These are phyloP conservation scores for Cyanoderma ruficeps DNA, from an alignment of 2,113 vertebrate genomes.

Conservation along the genomic window DNA sequence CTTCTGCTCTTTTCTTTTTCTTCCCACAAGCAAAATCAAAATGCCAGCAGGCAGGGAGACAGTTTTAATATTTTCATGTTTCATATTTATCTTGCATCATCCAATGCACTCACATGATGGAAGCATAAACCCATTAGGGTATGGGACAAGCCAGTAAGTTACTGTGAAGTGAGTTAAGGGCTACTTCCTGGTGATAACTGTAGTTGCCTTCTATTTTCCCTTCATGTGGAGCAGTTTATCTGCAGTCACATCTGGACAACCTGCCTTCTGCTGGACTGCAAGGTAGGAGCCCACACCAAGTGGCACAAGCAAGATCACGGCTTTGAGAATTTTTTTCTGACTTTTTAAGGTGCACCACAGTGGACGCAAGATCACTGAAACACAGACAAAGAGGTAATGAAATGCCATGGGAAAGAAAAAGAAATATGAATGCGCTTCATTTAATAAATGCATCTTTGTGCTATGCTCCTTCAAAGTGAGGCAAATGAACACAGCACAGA, in stretches of 20 bases:
- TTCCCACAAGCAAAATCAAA: conserved; percentile 6
- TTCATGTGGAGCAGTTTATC: background rate
- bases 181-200: background rate
- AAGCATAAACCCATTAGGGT: background rate
- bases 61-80: background rate
- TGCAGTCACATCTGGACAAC: background rate
- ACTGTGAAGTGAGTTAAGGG: background rate
- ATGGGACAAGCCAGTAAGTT: background rate
- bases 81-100: background rate
- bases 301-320: background rate
- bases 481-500: background rate
- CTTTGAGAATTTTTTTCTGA: background rate
- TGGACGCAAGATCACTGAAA: background rate
- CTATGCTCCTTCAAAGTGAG: background rate
- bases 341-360: background rate
- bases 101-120: background rate
- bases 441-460: background rate
- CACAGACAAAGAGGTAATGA: background rate
- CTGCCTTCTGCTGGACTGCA: background rate
- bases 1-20: background rate
- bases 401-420: background rate
- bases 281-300: background rate
- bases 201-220: background rate
- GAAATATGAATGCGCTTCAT: background rate
- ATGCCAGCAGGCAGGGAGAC: background rate